A percentile compares a stretch with the other conserved stretches of the same genome.
Conservation (phyloP, 2,113 vertebrate genomes). For the Pluvialis apricaria region DNA sequence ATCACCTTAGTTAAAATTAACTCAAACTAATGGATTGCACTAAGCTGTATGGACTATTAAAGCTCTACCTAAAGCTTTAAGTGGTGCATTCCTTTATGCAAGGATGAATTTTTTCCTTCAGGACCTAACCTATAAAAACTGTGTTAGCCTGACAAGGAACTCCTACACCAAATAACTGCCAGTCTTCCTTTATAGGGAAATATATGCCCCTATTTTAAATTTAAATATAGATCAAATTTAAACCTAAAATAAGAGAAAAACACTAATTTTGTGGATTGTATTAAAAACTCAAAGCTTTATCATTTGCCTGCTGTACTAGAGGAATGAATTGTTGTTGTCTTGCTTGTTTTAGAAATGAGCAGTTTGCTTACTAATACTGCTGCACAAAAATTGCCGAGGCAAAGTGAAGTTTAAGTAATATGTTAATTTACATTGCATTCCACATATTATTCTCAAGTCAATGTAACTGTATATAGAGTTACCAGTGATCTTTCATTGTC, state of each 20-base stretch:
- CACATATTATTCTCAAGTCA: not conserved
- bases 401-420: not conserved
- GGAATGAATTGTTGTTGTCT: not conserved
- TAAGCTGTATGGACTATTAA: not conserved
- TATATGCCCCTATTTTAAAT: not conserved
- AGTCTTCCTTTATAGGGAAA: not conserved
- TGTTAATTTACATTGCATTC: not conserved
- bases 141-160: not conserved
- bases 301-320: not conserved
- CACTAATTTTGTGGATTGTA: not conserved
- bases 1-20: constrained; percentile 25
- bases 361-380: not conserved
- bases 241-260: not conserved
- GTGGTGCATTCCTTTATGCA: not conserved
- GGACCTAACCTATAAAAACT: not conserved
- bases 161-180: not conserved
- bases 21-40: not conserved
- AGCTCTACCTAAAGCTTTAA: not conserved
- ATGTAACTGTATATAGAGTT: not conserved
- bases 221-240: not conserved
- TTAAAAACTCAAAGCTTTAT: not conserved
- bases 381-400: not conserved
- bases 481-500: not conserved
- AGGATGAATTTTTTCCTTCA: not conserved
- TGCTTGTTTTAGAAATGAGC: not conserved